Conservation (phyloP, 2,888 invertebrate species). For the Crocallis elinguaria region DNA sequence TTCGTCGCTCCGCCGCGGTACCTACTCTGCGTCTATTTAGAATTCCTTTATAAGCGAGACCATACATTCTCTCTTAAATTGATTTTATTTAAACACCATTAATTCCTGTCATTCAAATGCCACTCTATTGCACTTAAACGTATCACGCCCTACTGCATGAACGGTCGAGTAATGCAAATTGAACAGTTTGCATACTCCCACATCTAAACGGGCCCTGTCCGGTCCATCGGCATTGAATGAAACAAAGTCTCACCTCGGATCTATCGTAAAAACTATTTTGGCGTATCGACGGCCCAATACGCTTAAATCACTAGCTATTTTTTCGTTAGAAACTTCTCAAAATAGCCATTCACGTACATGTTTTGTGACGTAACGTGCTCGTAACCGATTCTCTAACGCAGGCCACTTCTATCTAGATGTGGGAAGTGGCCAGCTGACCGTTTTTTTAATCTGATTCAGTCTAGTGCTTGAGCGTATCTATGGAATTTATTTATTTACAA, state of each 20-base stretch:
- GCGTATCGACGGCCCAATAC: slow-evolving; percentile 54
- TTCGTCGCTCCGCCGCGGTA: no score
- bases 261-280: slow-evolving; percentile 75
- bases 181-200: no score
- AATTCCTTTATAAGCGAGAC: no score
- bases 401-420: slow-evolving; percentile 23
- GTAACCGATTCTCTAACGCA: slow-evolving; percentile 32
- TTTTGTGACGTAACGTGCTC: slow-evolving; percentile 59
- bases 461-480: neutral
- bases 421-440: slow-evolving; percentile 21
- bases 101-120: no score
- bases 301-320: slow-evolving; percentile 74
- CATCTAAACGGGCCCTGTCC: neutral
- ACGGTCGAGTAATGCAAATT: no score
- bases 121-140: no score
- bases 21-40: no score
- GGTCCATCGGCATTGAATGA: slow-evolving; percentile 13
- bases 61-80: no score
- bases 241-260: slow-evolving; percentile 46
- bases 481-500: neutral
- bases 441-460: slow-evolving; percentile 19
- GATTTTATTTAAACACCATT: no score
- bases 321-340: slow-evolving; percentile 67
- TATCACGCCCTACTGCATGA: no score
- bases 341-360: slow-evolving; percentile 66